Conservation (phyloP, 1,140 invertebrate genomes). For the Agrypnia vestita region DNA sequence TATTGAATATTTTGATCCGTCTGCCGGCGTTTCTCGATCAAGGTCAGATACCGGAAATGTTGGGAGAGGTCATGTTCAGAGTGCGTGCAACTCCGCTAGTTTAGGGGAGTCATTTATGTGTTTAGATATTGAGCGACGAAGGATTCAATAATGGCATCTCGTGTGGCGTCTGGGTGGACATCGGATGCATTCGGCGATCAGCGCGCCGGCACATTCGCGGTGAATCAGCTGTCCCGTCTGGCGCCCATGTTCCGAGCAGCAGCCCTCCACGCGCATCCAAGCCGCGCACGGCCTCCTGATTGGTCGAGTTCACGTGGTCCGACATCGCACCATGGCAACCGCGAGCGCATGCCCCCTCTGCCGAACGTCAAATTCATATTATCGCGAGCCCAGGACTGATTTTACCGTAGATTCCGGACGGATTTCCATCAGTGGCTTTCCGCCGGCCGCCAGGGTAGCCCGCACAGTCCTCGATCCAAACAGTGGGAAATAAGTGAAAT, state of each 20-base stretch:
- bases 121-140: too few species aligned
- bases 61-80: slow-evolving; percentile 31
- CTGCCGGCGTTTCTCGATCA: slow-evolving; percentile 28
- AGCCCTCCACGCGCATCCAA: slow-evolving; percentile 26
- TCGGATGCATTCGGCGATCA: neutral
- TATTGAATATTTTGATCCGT: neutral
- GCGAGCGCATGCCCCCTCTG: slow-evolving; percentile 45
- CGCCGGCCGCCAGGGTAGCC: slow-evolving; percentile 25
- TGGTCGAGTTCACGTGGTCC: slow-evolving; percentile 59
- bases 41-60: slow-evolving; percentile 39
- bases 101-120: neutral
- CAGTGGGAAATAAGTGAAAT: slow-evolving; percentile 25
- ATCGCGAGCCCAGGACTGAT: slow-evolving; percentile 45
- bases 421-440: slow-evolving; percentile 49
- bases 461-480: neutral
- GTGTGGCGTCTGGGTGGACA: too few species aligned
- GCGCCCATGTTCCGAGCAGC: neutral
- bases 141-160: too few species aligned
- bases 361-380: slow-evolving; percentile 44
- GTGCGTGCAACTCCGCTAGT: neutral
- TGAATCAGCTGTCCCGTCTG: slow-evolving; percentile 18
- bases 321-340: slow-evolving; percentile 60
- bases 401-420: slow-evolving; percentile 47
- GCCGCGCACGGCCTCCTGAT: slow-evolving; percentile 48
- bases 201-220: neutral